Conservation (phyloP, 2,113 vertebrate genomes). For the Sinocyclocheilus rhinocerous region DNA sequence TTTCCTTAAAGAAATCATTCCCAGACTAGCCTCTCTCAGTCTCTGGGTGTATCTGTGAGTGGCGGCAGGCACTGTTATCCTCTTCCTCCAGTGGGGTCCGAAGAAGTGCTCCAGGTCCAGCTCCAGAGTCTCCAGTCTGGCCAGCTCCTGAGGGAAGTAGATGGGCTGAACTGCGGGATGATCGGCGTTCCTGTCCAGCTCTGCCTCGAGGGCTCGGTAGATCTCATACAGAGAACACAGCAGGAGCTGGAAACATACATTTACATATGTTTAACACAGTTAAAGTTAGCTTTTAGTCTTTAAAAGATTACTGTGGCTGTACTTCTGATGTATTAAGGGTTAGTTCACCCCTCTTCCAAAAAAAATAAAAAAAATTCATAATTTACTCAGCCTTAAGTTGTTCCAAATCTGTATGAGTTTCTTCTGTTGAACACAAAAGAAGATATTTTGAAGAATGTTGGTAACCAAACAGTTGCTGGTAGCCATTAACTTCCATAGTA, state of each 20-base stretch:
- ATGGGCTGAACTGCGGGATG: slow-evolving; percentile 81
- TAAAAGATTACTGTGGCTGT: too few species aligned
- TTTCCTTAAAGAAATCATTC: background rate
- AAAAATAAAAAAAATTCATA: too few species aligned
- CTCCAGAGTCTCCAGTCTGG: slow-evolving; percentile 79
- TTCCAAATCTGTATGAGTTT: too few species aligned
- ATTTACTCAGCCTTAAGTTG: too few species aligned
- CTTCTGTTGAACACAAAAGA: too few species aligned
- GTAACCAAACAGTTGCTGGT: too few species aligned
- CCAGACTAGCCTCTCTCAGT: slow-evolving; percentile 61
- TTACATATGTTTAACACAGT: too few species aligned
- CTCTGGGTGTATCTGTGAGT: slow-evolving; percentile 74
- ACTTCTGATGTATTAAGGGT: too few species aligned
- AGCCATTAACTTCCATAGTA: too few species aligned
- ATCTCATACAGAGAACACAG: slow-evolving; percentile 88
- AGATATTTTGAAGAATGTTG: too few species aligned
- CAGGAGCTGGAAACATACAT: slow-evolving; percentile 76
- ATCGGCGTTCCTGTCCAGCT: slow-evolving; percentile 81
- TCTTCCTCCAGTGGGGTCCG: slow-evolving; percentile 79
- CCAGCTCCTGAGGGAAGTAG: slow-evolving; percentile 87
- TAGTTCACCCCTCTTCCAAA: too few species aligned
- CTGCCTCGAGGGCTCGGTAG: slow-evolving; percentile 86
- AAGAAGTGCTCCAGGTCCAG: slow-evolving; percentile 85
- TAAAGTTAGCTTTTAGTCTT: too few species aligned
- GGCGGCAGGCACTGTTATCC: slow-evolving; percentile 77